These are phyloP conservation scores for Zophobas morio DNA, from an alignment of 1,140 invertebrate species.

Conservation along the genomic window DNA sequence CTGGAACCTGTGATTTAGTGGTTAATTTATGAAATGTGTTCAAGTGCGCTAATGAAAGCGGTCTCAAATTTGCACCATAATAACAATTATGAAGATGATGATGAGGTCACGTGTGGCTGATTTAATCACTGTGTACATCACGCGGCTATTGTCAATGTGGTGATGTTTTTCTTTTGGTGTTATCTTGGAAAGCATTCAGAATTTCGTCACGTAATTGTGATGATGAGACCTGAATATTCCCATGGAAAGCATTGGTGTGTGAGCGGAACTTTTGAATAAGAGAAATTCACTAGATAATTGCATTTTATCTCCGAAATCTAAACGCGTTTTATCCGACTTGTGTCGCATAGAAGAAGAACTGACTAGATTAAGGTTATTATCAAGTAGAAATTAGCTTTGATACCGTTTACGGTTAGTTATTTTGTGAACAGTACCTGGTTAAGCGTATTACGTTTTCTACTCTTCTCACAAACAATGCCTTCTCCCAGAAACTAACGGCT, in stretches of 20 bases:
- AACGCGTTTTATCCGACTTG: neutral
- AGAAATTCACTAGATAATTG: constrained; percentile 34
- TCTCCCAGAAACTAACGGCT: constrained; percentile 94
- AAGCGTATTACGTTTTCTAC: constrained; percentile 87
- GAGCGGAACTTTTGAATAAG: constrained; percentile 26
- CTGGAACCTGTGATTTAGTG: too few species aligned
- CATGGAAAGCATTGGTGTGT: constrained; percentile 12
- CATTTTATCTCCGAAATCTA: constrained; percentile 31
- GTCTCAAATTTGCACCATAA: too few species aligned
- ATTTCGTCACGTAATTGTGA: constrained; percentile 30
- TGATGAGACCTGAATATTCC: constrained; percentile 28
- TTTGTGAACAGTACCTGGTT: constrained; percentile 78
- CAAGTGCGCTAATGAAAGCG: too few species aligned
- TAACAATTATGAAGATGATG: too few species aligned
- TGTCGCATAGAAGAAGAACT: neutral
- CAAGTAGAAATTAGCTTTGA: constrained; percentile 4
- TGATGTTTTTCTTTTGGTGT: neutral
- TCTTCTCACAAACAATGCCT: constrained; percentile 89
- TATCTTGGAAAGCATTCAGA: neutral
- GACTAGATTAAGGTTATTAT: constrained; percentile 12
- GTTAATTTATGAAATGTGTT: too few species aligned
- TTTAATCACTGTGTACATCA: too few species aligned
- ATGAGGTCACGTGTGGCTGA: too few species aligned
- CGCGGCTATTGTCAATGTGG: too few species aligned
- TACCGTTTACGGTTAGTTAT: constrained; percentile 10